Percentiles rank a stretch among this genome's conserved stretches.
phyloP scores from a whole-genome alignment of 2,113 vertebrate genomes.

The Lophura nycthemera region DNA sequence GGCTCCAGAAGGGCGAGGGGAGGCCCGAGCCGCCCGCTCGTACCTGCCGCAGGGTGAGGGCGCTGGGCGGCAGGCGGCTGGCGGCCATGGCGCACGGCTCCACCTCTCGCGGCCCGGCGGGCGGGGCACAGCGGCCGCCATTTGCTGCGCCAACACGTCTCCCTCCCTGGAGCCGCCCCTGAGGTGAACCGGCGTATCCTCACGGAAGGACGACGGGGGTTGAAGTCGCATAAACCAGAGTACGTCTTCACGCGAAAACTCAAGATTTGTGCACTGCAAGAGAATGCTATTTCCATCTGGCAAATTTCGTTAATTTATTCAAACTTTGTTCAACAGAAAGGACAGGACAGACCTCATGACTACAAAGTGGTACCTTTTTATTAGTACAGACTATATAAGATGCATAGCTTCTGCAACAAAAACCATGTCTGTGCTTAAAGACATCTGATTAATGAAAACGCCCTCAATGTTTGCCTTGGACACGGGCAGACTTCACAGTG shows the following conservation, averaged over 20 bases:
- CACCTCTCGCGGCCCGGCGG: background rate
- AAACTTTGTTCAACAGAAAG: background rate
- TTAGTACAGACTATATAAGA: slow-evolving; percentile 74
- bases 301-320: background rate
- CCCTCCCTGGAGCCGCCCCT: background rate
- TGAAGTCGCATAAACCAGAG: background rate
- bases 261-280: background rate
- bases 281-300: background rate
- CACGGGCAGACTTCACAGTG: slow-evolving; percentile 78
- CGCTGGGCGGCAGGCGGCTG: slow-evolving; percentile 68
- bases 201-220: accelerated
- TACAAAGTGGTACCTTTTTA: slow-evolving; percentile 74
- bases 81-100: slow-evolving; percentile 49
- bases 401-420: slow-evolving; percentile 77
- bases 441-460: slow-evolving; percentile 21
- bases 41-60: slow-evolving; percentile 87
- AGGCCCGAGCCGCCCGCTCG: too few relatives aligned
- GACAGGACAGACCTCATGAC: background rate
- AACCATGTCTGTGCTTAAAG: slow-evolving; percentile 61
- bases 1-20: too few relatives aligned
- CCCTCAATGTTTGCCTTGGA: slow-evolving; percentile 52
- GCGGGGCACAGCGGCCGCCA: background rate
- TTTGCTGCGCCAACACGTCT: background rate
- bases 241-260: background rate
- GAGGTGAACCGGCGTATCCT: background rate